Percentiles rank a stretch among this genome's conserved stretches.
phyloP scores from a whole-genome alignment of 2,113 vertebrate species.

The Cnemophilus loriae region DNA sequence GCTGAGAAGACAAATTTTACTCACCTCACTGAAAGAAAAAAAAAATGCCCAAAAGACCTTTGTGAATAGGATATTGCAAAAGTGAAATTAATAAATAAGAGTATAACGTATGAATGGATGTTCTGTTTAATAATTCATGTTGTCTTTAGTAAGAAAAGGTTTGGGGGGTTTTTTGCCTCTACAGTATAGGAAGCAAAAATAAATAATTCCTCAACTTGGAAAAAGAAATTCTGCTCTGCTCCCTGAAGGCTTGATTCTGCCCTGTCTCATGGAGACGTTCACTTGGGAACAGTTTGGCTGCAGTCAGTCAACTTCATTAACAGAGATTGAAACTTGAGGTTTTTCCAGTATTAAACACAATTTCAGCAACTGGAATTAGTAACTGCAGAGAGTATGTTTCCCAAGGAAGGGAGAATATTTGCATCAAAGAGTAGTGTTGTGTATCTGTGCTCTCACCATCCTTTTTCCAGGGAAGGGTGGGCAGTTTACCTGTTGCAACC shows the following conservation, averaged over 20 bases:
- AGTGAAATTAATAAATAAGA: slow-evolving; percentile 9
- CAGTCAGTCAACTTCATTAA: not conserved
- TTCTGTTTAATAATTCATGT: slow-evolving; percentile 24
- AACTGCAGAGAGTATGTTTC: not conserved
- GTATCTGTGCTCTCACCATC: not conserved
- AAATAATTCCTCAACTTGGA: slow-evolving; percentile 3
- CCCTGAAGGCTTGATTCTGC: not conserved
- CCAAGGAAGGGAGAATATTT: not conserved
- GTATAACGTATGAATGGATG: not conserved
- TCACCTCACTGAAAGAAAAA: not conserved
- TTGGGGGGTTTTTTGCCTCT: not conserved
- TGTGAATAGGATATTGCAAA: not conserved
- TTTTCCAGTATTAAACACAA: not conserved
- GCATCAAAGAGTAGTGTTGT: not conserved
- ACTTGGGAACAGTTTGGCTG: not conserved
- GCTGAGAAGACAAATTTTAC: not conserved
- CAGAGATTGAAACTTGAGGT: not conserved
- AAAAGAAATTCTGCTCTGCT: not conserved
- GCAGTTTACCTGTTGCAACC: not conserved
- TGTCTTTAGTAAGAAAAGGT: not conserved
- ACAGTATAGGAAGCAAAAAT: not conserved
- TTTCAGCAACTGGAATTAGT: not conserved
- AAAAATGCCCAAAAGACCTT: not conserved
- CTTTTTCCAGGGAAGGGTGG: not conserved
- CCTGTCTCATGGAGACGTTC: not conserved